These are phyloP conservation scores for Ovibos moschatus DNA, from an alignment of 2,113 vertebrate species.

Conservation along the genomic window DNA sequence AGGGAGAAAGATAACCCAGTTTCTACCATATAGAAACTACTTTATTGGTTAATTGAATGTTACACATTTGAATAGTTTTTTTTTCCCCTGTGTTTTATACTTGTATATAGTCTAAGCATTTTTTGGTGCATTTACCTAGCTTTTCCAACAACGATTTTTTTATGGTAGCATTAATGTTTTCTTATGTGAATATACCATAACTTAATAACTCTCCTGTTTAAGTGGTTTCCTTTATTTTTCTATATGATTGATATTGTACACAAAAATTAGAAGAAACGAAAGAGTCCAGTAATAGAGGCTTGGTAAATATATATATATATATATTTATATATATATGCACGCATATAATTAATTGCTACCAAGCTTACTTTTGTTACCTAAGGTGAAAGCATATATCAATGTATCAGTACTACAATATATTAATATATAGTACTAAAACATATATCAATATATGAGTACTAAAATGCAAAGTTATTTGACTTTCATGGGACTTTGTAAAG, in stretches of 20 bases:
- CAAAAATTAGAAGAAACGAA: not conserved
- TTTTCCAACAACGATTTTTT: not conserved
- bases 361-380: not conserved
- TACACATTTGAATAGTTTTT: not conserved
- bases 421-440: not conserved
- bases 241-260: not conserved
- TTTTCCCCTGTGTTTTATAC: not conserved
- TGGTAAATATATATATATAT: not conserved
- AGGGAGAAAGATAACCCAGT: not conserved
- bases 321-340: not conserved
- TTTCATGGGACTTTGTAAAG: not conserved
- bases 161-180: not conserved
- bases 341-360: not conserved
- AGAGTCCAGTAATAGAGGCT: not conserved
- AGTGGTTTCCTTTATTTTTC: not conserved
- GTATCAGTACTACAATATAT: not conserved
- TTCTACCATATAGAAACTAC: not conserved
- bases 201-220: not conserved
- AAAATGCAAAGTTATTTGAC: not conserved
- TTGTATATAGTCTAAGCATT: not conserved
- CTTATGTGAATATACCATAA: not conserved
- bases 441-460: not conserved
- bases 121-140: not conserved
- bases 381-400: not conserved
- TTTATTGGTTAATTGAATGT: not conserved